These are phyloP conservation scores for Colossoma macropomum DNA, from an alignment of 2,113 vertebrate genomes.

Conservation along the genomic window DNA sequence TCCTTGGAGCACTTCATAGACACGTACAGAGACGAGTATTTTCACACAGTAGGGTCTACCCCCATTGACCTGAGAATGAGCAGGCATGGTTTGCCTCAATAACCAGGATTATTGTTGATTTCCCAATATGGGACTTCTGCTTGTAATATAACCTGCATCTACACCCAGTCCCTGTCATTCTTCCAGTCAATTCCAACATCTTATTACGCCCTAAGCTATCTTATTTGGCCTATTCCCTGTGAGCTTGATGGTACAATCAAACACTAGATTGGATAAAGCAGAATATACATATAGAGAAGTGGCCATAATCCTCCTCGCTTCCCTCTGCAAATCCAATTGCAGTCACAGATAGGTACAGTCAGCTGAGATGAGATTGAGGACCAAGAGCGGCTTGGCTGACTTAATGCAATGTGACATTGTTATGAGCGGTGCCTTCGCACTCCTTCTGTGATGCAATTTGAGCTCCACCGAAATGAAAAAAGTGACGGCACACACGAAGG, in stretches of 20 bases:
- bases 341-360: conserved; percentile 61
- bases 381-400: conserved; percentile 53
- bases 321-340: conserved; percentile 69
- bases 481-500: conserved; percentile 35
- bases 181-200: conserved; percentile 51
- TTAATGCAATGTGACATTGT: conserved; percentile 69
- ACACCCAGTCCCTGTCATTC: conserved; percentile 28
- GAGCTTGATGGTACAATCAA: conserved; percentile 66
- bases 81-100: conserved; percentile 41
- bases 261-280: conserved; percentile 58
- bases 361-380: conserved; percentile 68
- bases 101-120: conserved; percentile 55
- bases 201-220: conserved; percentile 66
- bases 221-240: conserved; percentile 61
- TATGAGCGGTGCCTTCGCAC: conserved; percentile 59
- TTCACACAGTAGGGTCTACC: conserved; percentile 50
- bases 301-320: conserved; percentile 62
- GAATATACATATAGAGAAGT: conserved; percentile 60
- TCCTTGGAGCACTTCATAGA: not conserved
- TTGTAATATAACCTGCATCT: conserved; percentile 38
- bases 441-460: conserved; percentile 57
- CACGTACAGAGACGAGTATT: not conserved
- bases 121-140: conserved; percentile 58
- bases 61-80: conserved; percentile 40
- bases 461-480: conserved; percentile 50